Base-by-base conservation (phyloP, 2,888 invertebrate species). In the Gari tellinella region DNA sequence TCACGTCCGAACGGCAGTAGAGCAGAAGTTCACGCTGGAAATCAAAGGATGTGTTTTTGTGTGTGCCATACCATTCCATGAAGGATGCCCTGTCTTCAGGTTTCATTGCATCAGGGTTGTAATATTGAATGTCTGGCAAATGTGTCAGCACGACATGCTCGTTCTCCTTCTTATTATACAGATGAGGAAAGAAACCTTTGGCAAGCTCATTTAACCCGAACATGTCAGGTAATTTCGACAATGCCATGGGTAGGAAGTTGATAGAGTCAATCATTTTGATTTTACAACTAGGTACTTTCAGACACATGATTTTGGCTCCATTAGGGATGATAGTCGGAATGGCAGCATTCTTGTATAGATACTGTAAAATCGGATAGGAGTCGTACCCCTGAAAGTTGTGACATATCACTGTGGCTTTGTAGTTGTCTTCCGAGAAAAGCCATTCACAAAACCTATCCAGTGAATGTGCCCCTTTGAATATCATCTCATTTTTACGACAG, bases 21-120 rank as follows among this genome's bases (percentile, higher is more conserved):
- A 8, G 8, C 12, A 55, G 12, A 7, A 57, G 23, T 41, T 57
- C 57, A 7, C 45, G 21, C 19, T 43, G 45, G 26, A 57, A 43
- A 26, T 57, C 57, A 43, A 57, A 57, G 3, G 23, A 17, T 17
- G 4, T 45, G n/a, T 43, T n/a, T n/a, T 40, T 40, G 21, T 65
- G 46, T 40, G 26, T 49, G 0, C 25, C 19, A 19, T 68, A 73
- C 73, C 60, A 74, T 26, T 15, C 10, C n/a, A 56, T 3, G 23
- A 40, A 53, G 12, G 2, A 8, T 15, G 8, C 1, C 3, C 52
- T 38, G 12, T 8, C 62, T 1, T 62, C 63, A 14, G 72, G 55
- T 37, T 64, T 73, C 73, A 74, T 69, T 5, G 45, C 46, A 10
- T 49, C 65, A 1, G 65, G 64, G 31, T 60, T 64, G 38, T 74